Evolutionary conservation across 2,797 vertebrate genomes (phyloP), one percentile per base, ranked within the genome.

Genomic region (Macroramphosus scolopax): DNA sequence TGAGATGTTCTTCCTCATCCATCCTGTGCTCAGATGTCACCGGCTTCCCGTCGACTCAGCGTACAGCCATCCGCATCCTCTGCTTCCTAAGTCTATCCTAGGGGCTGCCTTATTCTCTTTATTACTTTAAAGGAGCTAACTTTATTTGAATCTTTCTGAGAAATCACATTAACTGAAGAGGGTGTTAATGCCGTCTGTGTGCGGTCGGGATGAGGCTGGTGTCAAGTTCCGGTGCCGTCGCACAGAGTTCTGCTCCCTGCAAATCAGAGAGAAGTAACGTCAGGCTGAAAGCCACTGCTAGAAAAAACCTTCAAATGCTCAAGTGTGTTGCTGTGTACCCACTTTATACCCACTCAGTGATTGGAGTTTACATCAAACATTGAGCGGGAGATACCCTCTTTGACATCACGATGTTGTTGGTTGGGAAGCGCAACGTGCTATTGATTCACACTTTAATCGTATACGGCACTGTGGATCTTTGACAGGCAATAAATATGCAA

Each of bases 401-500:
- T 49, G 17, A 42, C 22, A 45, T 42, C 20, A n/a, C n/a, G n/a
- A n/a, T n/a, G n/a, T n/a, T n/a, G n/a, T n/a, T n/a, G n/a, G n/a
- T n/a, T n/a, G n/a, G n/a, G n/a, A n/a, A n/a, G n/a, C n/a, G n/a
- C n/a, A n/a, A n/a, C n/a, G n/a, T n/a, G n/a, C n/a, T n/a, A n/a
- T n/a, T n/a, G n/a, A n/a, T n/a, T n/a, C n/a, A n/a, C 3, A 22
- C 13, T n/a, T 11, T 9, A 35, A 56, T 30, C 30, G 0, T 14
- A 14, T 25, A 34, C 33, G 17, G 18, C 16, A 5, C 31, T 7
- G n/a, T 25, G 5, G 20, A 36, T 57, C 25, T 60, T 31, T 60
- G 38, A 58, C 45, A 50, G 42, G 30, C 31, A 61, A 63, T 68
- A 65, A 68, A 63, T 45, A 68, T 77, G 53, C 31, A 68, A 76